phyloP scores from a whole-genome alignment of 2,888 invertebrate genomes.

The Hofmannophila pseudospretella region DNA sequence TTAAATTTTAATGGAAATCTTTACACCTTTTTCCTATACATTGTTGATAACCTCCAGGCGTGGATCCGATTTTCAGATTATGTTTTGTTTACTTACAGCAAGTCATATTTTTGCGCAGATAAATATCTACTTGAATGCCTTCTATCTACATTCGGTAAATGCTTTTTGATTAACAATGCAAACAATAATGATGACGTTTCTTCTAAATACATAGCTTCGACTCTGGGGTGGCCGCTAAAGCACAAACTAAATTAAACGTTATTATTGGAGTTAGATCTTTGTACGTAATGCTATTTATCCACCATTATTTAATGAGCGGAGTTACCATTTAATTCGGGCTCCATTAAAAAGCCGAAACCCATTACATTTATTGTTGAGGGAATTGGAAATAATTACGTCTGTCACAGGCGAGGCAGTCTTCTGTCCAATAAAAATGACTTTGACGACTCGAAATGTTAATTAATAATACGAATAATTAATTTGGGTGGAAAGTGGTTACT shows the following conservation, averaged over 20 bases:
- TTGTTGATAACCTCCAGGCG: neutral
- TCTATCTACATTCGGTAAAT: too few species aligned
- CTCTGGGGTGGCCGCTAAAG: too few species aligned
- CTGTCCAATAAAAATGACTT: slow-evolving; percentile 11
- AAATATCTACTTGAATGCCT: too few species aligned
- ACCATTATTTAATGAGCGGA: too few species aligned
- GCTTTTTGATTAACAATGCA: too few species aligned
- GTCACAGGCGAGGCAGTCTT: slow-evolving; percentile 19
- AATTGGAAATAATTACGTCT: slow-evolving; percentile 25
- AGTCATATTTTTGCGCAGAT: neutral
- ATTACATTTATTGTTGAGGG: slow-evolving; percentile 26
- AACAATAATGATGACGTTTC: too few species aligned
- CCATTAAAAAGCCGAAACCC: slow-evolving; percentile 19
- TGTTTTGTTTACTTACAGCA: neutral
- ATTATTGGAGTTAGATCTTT: too few species aligned
- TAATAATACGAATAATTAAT: slow-evolving; percentile 4
- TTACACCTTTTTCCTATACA: neutral
- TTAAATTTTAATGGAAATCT: neutral
- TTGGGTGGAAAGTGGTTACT: slow-evolving; percentile 1
- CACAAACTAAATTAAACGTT: too few species aligned
- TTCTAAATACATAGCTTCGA: too few species aligned
- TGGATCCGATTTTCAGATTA: neutral
- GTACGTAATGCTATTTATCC: too few species aligned
- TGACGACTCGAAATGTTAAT: slow-evolving; percentile 11
- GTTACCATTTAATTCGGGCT: too few species aligned